These are phyloP conservation scores for Drosophila mettleri DNA, from an alignment of 2,888 invertebrate genomes.

Conservation along the genomic window DNA sequence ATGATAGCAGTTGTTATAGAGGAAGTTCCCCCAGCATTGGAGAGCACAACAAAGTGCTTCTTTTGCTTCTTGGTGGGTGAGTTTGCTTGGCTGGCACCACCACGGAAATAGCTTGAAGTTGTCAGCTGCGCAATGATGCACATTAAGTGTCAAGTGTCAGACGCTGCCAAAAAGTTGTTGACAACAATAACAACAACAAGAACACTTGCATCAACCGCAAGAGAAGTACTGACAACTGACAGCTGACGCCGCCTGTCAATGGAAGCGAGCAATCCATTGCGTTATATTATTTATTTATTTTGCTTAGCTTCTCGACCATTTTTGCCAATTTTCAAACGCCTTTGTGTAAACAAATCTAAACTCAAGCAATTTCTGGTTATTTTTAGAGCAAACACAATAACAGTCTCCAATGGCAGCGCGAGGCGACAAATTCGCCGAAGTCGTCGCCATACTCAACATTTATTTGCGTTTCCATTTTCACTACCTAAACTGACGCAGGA, in stretches of 20 bases:
- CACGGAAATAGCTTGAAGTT: slow-evolving; percentile 79
- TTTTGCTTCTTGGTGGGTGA: neutral
- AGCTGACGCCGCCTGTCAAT: slow-evolving; percentile 59
- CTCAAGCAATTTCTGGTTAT: slow-evolving; percentile 62
- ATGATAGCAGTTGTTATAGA: slow-evolving; percentile 33
- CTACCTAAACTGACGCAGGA: slow-evolving; percentile 33
- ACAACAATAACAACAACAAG: slow-evolving; percentile 59
- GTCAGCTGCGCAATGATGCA: slow-evolving; percentile 80
- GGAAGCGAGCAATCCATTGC: slow-evolving; percentile 43
- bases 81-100: slow-evolving; percentile 62
- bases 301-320: slow-evolving; percentile 51
- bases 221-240: slow-evolving; percentile 50
- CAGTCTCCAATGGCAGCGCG: slow-evolving; percentile 39
- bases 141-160: slow-evolving; percentile 79
- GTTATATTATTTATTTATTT: slow-evolving; percentile 58
- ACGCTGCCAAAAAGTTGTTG: slow-evolving; percentile 72
- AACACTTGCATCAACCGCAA: slow-evolving; percentile 45
- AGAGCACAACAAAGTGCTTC: slow-evolving; percentile 17
- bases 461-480: slow-evolving; percentile 67
- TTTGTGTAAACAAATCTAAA: slow-evolving; percentile 63
- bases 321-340: slow-evolving; percentile 59
- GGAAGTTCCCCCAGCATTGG: slow-evolving; percentile 19
- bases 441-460: slow-evolving; percentile 62
- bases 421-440: slow-evolving; percentile 22
- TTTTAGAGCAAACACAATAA: slow-evolving; percentile 63